Percentiles rank a stretch among this genome's conserved stretches.
Evolutionary conservation across 2,113 vertebrate genomes (phyloP).

Genomic region (Petroica traversi): DNA sequence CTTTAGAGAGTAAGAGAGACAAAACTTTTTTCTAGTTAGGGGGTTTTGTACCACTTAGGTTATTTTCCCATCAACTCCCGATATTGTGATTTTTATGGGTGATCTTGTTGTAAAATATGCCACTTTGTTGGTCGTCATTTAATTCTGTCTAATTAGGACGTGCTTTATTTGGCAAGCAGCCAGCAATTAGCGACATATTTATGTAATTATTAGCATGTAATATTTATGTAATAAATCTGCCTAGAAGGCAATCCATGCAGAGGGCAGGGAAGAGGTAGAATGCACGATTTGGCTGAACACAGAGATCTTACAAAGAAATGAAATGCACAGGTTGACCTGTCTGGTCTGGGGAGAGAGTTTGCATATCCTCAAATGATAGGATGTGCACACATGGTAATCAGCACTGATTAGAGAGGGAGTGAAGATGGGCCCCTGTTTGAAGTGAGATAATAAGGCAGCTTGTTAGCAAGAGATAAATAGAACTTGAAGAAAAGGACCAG

Average conservation of each 20-base stretch:
- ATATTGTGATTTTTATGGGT: background rate
- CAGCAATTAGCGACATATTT: constrained; percentile 24
- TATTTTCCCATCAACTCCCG: background rate
- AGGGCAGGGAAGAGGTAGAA: background rate
- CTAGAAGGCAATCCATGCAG: background rate
- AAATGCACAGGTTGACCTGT: background rate
- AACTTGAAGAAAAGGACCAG: constrained; percentile 39
- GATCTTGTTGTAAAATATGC: background rate
- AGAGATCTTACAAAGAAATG: background rate
- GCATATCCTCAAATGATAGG: constrained; percentile 33
- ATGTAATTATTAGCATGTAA: constrained; percentile 41
- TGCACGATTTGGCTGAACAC: background rate
- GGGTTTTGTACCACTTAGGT: background rate
- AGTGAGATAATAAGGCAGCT: constrained; percentile 51
- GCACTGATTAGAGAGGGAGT: constrained; percentile 39
- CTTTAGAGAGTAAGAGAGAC: background rate
- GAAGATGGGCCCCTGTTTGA: constrained; percentile 33
- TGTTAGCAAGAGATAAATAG: constrained; percentile 27
- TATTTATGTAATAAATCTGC: constrained; percentile 32
- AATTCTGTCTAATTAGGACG: background rate
- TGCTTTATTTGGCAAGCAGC: constrained; percentile 20
- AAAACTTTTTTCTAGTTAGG: background rate
- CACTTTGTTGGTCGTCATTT: constrained; percentile 26
- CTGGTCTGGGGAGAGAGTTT: constrained; percentile 1
- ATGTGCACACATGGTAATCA: constrained; percentile 30